These are phyloP conservation scores for Laticauda colubrina DNA, from an alignment of 2,113 vertebrate genomes.

Conservation along the genomic window DNA sequence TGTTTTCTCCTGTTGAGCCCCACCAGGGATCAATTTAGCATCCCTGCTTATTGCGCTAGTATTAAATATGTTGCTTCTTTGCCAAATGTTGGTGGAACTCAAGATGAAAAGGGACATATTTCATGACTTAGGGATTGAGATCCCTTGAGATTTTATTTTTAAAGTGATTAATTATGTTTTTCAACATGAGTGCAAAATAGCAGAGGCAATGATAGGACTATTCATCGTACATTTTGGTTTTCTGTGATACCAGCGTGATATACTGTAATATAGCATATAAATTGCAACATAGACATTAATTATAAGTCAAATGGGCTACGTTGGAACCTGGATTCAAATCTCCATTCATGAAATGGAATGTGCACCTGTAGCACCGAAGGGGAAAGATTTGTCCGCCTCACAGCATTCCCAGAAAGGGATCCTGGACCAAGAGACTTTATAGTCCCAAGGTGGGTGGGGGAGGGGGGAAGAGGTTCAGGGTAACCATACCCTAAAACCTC, in stretches of 20 bases:
- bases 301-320: not conserved
- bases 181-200: not conserved
- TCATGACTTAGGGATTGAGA: not conserved
- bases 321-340: not conserved
- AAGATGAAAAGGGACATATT: not conserved
- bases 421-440: not conserved
- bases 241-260: not conserved
- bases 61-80: not conserved
- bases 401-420: not conserved
- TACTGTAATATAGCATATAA: not conserved
- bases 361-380: not conserved
- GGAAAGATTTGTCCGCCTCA: not conserved
- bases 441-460: not conserved
- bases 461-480: not conserved
- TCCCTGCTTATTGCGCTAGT: not conserved
- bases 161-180: not conserved
- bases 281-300: not conserved
- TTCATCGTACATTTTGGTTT: not conserved
- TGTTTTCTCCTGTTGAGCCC: conserved; percentile 5
- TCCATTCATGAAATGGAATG: not conserved
- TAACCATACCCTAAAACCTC: not conserved
- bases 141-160: not conserved
- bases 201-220: not conserved
- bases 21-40: conserved; percentile 18
- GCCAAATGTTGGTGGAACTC: not conserved